Percentiles rank a stretch among this genome's conserved stretches.
Conservation (phyloP, 2,888 invertebrate species). For the Cremastobaeus sp. region DNA sequence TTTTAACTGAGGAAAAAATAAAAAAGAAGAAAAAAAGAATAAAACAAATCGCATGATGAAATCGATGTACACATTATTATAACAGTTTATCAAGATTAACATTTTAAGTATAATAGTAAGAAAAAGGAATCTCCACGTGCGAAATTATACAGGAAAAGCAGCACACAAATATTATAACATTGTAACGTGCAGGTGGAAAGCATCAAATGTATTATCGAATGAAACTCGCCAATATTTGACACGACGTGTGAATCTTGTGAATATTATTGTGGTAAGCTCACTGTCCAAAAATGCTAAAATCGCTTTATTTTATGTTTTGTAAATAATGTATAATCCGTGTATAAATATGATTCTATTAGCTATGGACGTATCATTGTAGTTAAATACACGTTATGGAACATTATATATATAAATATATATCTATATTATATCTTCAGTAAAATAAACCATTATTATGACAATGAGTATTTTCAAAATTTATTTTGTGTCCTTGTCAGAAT, state of each 20-base stretch:
- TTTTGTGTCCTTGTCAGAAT: no score
- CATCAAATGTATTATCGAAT: slow-evolving; percentile 45
- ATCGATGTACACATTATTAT: slow-evolving; percentile 66
- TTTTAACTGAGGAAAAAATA: slow-evolving; percentile 49
- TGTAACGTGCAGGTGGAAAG: slow-evolving; percentile 33
- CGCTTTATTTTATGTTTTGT: slow-evolving; percentile 76
- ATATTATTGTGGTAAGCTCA: slow-evolving; percentile 67
- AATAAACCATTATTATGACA: slow-evolving; percentile 78
- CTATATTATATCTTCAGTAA: slow-evolving; percentile 77
- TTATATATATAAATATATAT: slow-evolving; percentile 76
- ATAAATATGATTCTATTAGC: slow-evolving; percentile 76
- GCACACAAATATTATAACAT: slow-evolving; percentile 43
- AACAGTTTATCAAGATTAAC: slow-evolving; percentile 65
- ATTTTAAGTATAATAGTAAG: slow-evolving; percentile 62
- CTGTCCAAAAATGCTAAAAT: slow-evolving; percentile 67
- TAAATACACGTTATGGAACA: slow-evolving; percentile 76
- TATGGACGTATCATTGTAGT: slow-evolving; percentile 77
- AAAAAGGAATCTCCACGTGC: slow-evolving; percentile 48
- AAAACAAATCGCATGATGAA: slow-evolving; percentile 51
- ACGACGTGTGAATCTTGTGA: slow-evolving; percentile 64
- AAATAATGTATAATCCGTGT: slow-evolving; percentile 79
- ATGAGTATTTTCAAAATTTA: no score
- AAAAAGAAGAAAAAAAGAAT: slow-evolving; percentile 9
- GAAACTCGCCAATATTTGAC: slow-evolving; percentile 38
- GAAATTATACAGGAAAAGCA: slow-evolving; percentile 40